These are phyloP conservation scores for Teleogryllus oceanicus DNA, from an alignment of 2,888 invertebrate species.

Conservation along the genomic window DNA sequence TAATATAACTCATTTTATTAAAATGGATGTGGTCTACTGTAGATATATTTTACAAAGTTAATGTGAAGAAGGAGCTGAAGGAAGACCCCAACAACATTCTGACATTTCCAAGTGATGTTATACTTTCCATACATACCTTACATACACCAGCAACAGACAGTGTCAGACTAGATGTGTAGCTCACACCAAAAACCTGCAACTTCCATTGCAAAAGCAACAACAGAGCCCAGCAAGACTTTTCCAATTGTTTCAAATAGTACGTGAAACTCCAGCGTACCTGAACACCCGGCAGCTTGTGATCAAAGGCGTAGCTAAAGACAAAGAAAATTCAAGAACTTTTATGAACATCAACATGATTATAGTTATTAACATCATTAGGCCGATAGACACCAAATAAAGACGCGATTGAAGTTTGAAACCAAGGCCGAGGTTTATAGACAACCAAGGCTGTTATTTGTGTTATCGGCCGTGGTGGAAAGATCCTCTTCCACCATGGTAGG, in stretches of 20 bases:
- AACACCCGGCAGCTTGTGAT: slow-evolving; percentile 52
- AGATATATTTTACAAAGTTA: neutral
- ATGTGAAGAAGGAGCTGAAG: neutral
- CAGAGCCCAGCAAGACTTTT: slow-evolving; percentile 71
- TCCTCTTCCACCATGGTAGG: too few relatives aligned
- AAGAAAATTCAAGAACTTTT: neutral
- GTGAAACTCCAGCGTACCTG: slow-evolving; percentile 46
- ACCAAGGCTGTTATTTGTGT: too few relatives aligned
- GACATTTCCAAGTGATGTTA: slow-evolving; percentile 26
- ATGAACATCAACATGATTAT: too few relatives aligned
- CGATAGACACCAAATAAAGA: too few relatives aligned
- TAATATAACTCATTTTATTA: neutral
- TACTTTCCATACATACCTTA: slow-evolving; percentile 62
- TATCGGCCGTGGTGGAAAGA: too few relatives aligned
- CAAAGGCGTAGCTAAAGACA: slow-evolving; percentile 48
- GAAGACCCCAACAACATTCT: neutral
- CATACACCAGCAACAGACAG: slow-evolving; percentile 93
- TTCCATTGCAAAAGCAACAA: slow-evolving; percentile 92
- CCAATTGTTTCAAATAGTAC: slow-evolving; percentile 51
- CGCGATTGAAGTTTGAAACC: too few relatives aligned
- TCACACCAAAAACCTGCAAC: slow-evolving; percentile 87
- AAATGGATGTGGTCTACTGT: too few relatives aligned
- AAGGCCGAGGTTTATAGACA: too few relatives aligned
- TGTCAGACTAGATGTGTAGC: slow-evolving; percentile 92
- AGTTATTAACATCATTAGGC: too few relatives aligned